Base-by-base conservation (phyloP, 1,140 invertebrate species). In the Ridgeia piscesae region DNA sequence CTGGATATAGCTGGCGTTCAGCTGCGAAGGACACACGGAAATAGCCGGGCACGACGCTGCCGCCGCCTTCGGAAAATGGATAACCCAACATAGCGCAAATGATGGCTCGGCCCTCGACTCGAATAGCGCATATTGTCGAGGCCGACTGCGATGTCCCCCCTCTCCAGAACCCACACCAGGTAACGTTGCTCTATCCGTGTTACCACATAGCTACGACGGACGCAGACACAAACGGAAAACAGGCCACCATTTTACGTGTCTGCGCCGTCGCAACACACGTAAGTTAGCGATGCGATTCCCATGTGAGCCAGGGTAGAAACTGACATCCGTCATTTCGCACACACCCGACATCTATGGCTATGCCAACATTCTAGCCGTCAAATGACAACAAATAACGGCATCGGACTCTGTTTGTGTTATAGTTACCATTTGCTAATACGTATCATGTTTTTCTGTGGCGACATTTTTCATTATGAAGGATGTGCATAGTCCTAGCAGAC, bases 11-110 rank as follows among this genome's bases (percentile, higher is more conserved):
- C 27, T 77, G 58, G 17, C 58, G 58, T 77, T 27, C 58, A 21
- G 2, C 58, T 77, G 58, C 27, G 58, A 31, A 21, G 58, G 58
- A 77, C 58, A 77, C 58, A 77, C 58, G 58, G 58, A 77, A 77
- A 77, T 77, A 77, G 58, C 58, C 58, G 58, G 58, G 58, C 17
- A 21, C 17, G 17, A 77, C 58, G 58, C 58, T 9, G 58, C 58
- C 58, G 17, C 58, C 58, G 58, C 58, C 58, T 77, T 77, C 58
- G 58, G 58, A 77, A 77, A 77, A 77, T 77, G 58, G 58, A 77
- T 77, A 77, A 77, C 58, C 58, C 58, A 77, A 77, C 58, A 77
- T 77, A 77, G 58, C 58, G 58, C 58, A 77, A 77, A 77, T 77
- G 58, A 77, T 77, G 58, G 58, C 58, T 77, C 58, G 58, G 58